Percentiles rank a stretch among this genome's conserved stretches.
Evolutionary conservation across 1,140 invertebrate species (phyloP).

Genomic region (Sminthurides bifidus): DNA sequence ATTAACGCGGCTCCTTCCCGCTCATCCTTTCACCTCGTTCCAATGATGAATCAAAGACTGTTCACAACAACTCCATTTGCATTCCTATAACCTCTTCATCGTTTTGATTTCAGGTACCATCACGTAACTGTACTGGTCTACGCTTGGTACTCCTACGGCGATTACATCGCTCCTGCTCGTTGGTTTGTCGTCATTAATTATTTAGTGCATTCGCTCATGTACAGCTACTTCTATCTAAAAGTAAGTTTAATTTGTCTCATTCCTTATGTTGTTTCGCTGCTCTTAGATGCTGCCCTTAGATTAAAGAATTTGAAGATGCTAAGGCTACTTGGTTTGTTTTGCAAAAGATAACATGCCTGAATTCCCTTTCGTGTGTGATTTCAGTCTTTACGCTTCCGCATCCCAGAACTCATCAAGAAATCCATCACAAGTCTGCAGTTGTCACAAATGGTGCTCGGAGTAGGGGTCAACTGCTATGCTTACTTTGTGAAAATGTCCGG

Average conservation of each 20-base stretch:
- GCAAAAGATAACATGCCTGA: too few relatives aligned
- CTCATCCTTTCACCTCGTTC: too few relatives aligned
- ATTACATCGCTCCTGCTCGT: conserved; percentile 88
- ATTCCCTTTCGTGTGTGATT: neutral
- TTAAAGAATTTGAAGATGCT: too few relatives aligned
- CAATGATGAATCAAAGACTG: too few relatives aligned
- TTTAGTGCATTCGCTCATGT: conserved; percentile 49
- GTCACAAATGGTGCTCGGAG: conserved; percentile 89
- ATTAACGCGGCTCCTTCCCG: too few relatives aligned
- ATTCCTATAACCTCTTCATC: too few relatives aligned
- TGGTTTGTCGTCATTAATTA: conserved; percentile 81
- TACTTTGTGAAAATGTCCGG: conserved; percentile 47
- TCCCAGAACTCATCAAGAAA: conserved; percentile 78
- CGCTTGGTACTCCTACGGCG: conserved; percentile 93
- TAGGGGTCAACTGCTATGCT: conserved; percentile 77
- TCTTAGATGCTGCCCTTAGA: too few relatives aligned
- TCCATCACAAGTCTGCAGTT: conserved; percentile 83
- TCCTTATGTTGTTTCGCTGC: too few relatives aligned
- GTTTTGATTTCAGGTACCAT: conserved; percentile 51
- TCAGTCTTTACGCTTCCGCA: conserved; percentile 60
- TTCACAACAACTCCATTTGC: too few relatives aligned
- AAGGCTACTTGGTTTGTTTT: too few relatives aligned
- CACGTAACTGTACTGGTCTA: conserved; percentile 84
- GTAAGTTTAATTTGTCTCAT: conserved; percentile 9
- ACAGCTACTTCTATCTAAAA: conserved; percentile 41